Evolutionary conservation across 2,797 vertebrate species (phyloP).

Genomic region (Halcyon leucocephala): DNA sequence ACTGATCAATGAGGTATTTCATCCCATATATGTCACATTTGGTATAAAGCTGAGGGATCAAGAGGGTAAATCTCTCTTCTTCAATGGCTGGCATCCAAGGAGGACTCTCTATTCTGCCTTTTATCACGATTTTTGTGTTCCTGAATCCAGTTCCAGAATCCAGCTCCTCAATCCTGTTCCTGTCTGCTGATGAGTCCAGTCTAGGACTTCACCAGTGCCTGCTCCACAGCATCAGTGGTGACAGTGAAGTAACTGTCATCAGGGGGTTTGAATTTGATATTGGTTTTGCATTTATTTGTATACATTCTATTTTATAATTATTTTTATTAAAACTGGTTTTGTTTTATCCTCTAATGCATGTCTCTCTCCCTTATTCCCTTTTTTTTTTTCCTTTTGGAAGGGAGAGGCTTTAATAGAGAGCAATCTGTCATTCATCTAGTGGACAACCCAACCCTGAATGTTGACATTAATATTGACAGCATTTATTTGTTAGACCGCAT

Average conservation of each 20-base stretch:
- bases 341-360: neutral
- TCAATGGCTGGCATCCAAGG: too few species aligned
- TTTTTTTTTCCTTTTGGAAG: too few species aligned
- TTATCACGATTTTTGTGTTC: too few species aligned
- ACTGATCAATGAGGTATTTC: too few species aligned
- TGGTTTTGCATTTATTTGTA: neutral
- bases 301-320: neutral
- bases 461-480: neutral
- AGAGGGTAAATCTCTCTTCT: too few species aligned
- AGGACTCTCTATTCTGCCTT: too few species aligned
- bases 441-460: too few species aligned
- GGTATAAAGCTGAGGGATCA: too few species aligned
- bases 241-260: neutral
- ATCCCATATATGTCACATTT: too few species aligned
- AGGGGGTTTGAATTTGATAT: neutral
- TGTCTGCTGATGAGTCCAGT: too few species aligned
- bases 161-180: too few species aligned
- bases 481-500: neutral
- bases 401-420: neutral
- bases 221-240: neutral
- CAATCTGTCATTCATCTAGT: neutral
- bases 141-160: too few species aligned
- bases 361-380: neutral
- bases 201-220: neutral
- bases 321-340: neutral